phyloP scores from a whole-genome alignment of 2,113 vertebrate genomes.

The Lophotis ruficrista region DNA sequence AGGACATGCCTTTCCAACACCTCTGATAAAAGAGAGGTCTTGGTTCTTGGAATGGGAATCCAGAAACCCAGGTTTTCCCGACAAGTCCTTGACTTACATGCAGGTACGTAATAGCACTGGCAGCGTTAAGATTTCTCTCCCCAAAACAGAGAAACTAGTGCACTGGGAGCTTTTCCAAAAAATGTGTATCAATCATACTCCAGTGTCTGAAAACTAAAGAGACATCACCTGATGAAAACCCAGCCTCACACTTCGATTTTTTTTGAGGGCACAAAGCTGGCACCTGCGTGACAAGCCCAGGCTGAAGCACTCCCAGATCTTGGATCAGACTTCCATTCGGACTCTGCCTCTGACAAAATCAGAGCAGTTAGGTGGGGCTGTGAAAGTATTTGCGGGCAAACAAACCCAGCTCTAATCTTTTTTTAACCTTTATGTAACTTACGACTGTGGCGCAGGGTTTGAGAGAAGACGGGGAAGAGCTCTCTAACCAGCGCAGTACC shows the following conservation, averaged over 20 bases:
- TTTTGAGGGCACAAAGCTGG: not conserved
- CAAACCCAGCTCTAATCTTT: not conserved
- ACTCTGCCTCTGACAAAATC: not conserved
- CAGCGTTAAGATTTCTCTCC: not conserved
- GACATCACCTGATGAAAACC: not conserved
- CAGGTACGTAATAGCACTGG: not conserved
- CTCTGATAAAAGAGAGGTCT: not conserved
- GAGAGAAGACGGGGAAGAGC: not conserved
- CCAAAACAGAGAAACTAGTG: not conserved
- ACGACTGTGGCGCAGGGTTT: not conserved
- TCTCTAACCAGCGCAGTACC: rapidly evolving
- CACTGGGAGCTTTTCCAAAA: not conserved
- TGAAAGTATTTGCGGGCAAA: not conserved
- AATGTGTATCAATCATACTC: not conserved
- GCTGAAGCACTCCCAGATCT: not conserved
- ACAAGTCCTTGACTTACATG: not conserved
- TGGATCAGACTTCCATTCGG: not conserved
- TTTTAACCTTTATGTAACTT: not conserved
- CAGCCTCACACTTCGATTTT: not conserved
- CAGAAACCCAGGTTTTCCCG: not conserved
- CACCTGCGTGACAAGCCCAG: not conserved
- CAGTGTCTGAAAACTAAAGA: not conserved
- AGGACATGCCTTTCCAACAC: not conserved
- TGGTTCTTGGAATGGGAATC: not conserved
- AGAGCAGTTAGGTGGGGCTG: rapidly evolving